Conservation (phyloP, 1,140 invertebrate genomes). For the Zaprionus vittiger region DNA sequence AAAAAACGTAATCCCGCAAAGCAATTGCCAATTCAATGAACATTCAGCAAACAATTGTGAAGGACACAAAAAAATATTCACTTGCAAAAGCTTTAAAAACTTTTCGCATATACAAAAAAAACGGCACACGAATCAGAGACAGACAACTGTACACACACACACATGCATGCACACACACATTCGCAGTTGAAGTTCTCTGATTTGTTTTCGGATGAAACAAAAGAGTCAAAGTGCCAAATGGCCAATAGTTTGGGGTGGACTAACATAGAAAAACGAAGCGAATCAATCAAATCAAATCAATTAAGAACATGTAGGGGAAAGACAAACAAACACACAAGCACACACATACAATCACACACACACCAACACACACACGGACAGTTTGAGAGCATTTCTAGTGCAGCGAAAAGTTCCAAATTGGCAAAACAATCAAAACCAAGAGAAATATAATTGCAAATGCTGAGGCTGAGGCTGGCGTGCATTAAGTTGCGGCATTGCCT, state of each 20-base stretch:
- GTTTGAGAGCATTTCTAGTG: slow-evolving; percentile 32
- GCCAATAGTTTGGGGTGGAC: background rate
- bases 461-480: slow-evolving; percentile 7
- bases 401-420: slow-evolving; percentile 37
- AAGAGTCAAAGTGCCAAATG: slow-evolving; percentile 67
- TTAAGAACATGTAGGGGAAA: slow-evolving; percentile 42
- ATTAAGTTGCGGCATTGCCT: slow-evolving; percentile 21
- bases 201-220: slow-evolving; percentile 53
- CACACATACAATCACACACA: slow-evolving; percentile 14
- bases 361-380: slow-evolving; percentile 11
- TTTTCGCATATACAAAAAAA: slow-evolving; percentile 34
- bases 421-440: slow-evolving; percentile 33
- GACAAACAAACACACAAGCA: slow-evolving; percentile 46
- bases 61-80: slow-evolving; percentile 20
- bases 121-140: slow-evolving; percentile 4
- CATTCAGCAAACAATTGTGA: slow-evolving; percentile 50
- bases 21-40: slow-evolving; percentile 69
- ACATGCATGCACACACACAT: background rate
- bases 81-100: slow-evolving; percentile 45
- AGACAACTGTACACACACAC: background rate
- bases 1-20: slow-evolving; percentile 55
- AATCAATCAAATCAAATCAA: slow-evolving; percentile 70
- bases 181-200: slow-evolving; percentile 36
- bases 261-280: slow-evolving; percentile 35
- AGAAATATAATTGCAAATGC: slow-evolving; percentile 31